A percentile compares a stretch with the other conserved stretches of the same genome.
These are phyloP conservation scores for Eufriesea mexicana DNA, from an alignment of 1,140 invertebrate species.

Conservation along the genomic window DNA sequence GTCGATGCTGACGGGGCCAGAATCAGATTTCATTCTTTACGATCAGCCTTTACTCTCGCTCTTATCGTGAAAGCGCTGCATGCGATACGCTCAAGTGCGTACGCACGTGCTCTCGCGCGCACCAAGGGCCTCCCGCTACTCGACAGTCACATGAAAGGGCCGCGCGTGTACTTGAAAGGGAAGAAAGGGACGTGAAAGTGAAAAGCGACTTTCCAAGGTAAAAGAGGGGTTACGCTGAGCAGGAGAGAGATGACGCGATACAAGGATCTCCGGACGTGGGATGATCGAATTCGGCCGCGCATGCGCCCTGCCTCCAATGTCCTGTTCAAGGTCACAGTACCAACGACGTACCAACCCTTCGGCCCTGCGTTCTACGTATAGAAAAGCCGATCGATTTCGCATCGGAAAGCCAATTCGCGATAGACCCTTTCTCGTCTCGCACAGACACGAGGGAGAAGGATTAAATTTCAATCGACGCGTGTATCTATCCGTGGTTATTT, in stretches of 20 bases:
- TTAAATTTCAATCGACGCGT: neutral
- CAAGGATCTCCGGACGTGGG: slow-evolving; percentile 66
- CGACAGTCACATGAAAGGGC: slow-evolving; percentile 35
- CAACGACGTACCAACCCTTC: slow-evolving; percentile 56
- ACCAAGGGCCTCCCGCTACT: slow-evolving; percentile 33
- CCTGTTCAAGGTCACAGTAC: slow-evolving; percentile 77
- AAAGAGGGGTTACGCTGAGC: slow-evolving; percentile 55
- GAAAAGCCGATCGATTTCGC: slow-evolving; percentile 55
- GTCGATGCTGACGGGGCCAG: slow-evolving; percentile 8
- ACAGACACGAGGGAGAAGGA: neutral
- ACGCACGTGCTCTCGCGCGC: slow-evolving; percentile 39
- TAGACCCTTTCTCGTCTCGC: neutral
- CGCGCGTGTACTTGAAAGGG: slow-evolving; percentile 59
- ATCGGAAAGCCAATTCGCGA: slow-evolving; percentile 20
- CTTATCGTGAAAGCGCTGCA: slow-evolving; percentile 65
- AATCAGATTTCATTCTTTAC: slow-evolving; percentile 64
- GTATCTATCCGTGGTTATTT: neutral
- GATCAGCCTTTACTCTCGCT: slow-evolving; percentile 61
- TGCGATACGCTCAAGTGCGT: slow-evolving; percentile 35
- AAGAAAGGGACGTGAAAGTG: slow-evolving; percentile 78
- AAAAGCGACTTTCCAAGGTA: slow-evolving; percentile 78
- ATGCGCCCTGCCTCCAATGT: slow-evolving; percentile 64
- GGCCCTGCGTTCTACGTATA: slow-evolving; percentile 25
- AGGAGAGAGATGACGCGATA: neutral
- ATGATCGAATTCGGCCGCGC: slow-evolving; percentile 75